A percentile compares a stretch with the other conserved stretches of the same genome.
Conservation (phyloP, 1,140 invertebrate genomes). For the Drosophila murphyi region DNA sequence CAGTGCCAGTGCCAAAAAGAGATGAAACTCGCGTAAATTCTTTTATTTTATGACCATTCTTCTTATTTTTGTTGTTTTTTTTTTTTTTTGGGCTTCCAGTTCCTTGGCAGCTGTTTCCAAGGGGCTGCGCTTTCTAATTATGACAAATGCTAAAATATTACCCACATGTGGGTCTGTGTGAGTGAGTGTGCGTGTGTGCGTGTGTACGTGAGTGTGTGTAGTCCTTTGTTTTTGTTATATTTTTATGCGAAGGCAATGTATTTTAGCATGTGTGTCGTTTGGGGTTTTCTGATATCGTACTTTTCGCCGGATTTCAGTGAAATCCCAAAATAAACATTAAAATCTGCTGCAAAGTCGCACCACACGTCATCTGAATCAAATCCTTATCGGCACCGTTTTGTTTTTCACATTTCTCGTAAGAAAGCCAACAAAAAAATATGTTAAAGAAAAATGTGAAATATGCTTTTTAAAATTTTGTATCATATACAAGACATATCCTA, state of each 20-base stretch:
- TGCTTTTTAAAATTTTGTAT: not conserved
- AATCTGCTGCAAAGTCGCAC: constrained; percentile 49
- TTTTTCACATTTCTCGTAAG: constrained; percentile 15
- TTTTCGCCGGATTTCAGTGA: constrained; percentile 36
- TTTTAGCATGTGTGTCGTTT: constrained; percentile 31
- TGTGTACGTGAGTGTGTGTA: constrained; percentile 14
- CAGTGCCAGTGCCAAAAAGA: constrained; percentile 40
- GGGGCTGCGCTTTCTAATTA: constrained; percentile 68
- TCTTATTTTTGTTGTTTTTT: constrained; percentile 21
- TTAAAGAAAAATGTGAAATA: constrained; percentile 2
- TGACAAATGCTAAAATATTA: constrained; percentile 80
- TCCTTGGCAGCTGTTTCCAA: constrained; percentile 48
- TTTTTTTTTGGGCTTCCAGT: constrained; percentile 24
- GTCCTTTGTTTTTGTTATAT: constrained; percentile 24
- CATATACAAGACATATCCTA: no score
- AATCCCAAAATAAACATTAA: constrained; percentile 69
- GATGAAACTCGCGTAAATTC: constrained; percentile 77
- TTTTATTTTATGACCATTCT: constrained; percentile 69
- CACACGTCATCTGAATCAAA: constrained; percentile 60
- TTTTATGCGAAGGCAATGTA: constrained; percentile 8
- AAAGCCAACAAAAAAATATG: not conserved
- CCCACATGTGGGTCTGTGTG: constrained; percentile 22
- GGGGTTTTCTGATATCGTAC: constrained; percentile 67
- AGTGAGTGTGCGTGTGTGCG: constrained; percentile 7
- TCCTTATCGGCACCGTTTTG: constrained; percentile 34